phyloP scores from a whole-genome alignment of 2,797 vertebrate genomes.

The Sebastes matsubarae region DNA sequence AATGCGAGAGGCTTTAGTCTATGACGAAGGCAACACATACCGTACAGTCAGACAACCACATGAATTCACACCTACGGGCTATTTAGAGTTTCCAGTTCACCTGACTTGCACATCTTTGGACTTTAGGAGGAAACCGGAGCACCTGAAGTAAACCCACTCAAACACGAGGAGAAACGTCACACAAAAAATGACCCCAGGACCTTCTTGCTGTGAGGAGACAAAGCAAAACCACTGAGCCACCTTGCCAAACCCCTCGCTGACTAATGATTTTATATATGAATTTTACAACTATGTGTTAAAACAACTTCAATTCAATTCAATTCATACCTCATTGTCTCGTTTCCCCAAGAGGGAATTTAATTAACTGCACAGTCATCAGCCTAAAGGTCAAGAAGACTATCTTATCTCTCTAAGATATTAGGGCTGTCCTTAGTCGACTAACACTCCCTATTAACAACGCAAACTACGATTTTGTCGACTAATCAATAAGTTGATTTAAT shows the following conservation, averaged over 20 bases:
- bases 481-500: too few species aligned
- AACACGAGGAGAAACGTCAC: background rate
- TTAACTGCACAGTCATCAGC: background rate
- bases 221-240: background rate
- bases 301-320: background rate
- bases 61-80: background rate
- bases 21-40: background rate
- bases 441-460: too few species aligned
- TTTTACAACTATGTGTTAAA: background rate
- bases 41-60: background rate
- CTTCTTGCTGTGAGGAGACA: background rate
- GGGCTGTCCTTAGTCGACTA: too few species aligned
- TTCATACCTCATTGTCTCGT: background rate
- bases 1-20: background rate
- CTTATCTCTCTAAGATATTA: too few species aligned
- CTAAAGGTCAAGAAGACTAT: background rate
- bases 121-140: background rate
- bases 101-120: background rate
- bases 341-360: background rate
- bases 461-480: too few species aligned
- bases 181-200: background rate
- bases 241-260: background rate
- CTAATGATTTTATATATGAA: background rate
- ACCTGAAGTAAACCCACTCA: background rate
- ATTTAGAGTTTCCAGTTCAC: conserved; percentile 9